Evolutionary conservation across 2,797 vertebrate species (phyloP).

Genomic region (Acipenser ruthenus): DNA sequence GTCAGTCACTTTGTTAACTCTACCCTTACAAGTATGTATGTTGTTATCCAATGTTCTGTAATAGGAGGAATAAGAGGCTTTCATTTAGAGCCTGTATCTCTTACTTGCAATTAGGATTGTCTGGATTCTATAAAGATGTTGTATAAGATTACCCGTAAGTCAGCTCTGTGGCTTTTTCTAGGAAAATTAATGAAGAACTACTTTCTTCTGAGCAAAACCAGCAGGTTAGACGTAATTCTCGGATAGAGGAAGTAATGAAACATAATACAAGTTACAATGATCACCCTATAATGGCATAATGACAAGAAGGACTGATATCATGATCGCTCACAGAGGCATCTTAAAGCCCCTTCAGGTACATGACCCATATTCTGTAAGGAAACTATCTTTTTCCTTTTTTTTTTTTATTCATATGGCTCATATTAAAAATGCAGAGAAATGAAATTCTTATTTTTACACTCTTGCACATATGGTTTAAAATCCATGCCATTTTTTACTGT

Average conservation of each 20-base stretch:
- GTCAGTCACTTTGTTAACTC: no score
- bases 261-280: conserved; percentile 77
- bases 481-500: conserved; percentile 68
- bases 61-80: conserved; percentile 23
- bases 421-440: conserved; percentile 70
- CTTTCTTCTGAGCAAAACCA: conserved; percentile 58
- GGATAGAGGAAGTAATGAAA: conserved; percentile 45
- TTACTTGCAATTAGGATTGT: conserved; percentile 43
- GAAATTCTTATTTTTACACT: conserved; percentile 62
- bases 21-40: no score
- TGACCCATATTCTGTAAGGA: conserved; percentile 77
- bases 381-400: conserved; percentile 73
- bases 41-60: background rate
- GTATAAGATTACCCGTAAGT: conserved; percentile 71
- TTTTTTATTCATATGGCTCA: conserved; percentile 78
- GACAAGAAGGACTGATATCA: conserved; percentile 87
- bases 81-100: conserved; percentile 40
- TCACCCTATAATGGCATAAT: conserved; percentile 83
- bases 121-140: conserved; percentile 69
- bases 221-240: conserved; percentile 47
- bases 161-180: conserved; percentile 63
- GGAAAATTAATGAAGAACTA: conserved; percentile 75
- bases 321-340: conserved; percentile 85
- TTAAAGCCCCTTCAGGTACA: conserved; percentile 74
- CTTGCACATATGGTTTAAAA: conserved; percentile 80